Base-by-base conservation (phyloP, 2,113 vertebrate species). In the Ciconia stormi region DNA sequence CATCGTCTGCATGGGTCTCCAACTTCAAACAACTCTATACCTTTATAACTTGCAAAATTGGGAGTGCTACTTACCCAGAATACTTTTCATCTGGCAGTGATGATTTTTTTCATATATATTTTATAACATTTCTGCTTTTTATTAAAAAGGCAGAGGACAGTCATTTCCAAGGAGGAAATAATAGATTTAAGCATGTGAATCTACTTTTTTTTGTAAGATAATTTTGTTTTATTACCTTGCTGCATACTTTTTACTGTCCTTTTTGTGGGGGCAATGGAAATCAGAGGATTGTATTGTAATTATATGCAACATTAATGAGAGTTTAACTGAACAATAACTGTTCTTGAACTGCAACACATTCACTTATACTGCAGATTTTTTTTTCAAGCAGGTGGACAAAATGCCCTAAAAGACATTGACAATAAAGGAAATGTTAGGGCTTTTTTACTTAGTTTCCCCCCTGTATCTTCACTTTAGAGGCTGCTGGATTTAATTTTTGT, bases 51-150 rank as follows among this genome's bases (percentile, higher is more conserved):
- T 94, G n/a, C n/a, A 83, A 89, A 95, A 87, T 6, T 47, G 46
- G 46, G 89, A 95, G 69, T 74, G 66, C 40, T 63, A 0, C 85
- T 96, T 90, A 70, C 32, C 38, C 0, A 0, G 30, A 67, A 76
- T 80, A n/a, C 71, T 93, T 96, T 91, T 91, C 78, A 91, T 94
- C 88, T 86, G 71, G 32, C 27, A 82, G 27, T 46, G 84, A 86
- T 34, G 38, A 22, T 27, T 63, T 95, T 90, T 88, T 81, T 66
- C 11, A 80, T 53, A 52, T 52, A 18, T 65, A 40, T 81, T 89
- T 76, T 78, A 46, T 63, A 73, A 63, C 8, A 26, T 2, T 81
- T 95, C 55, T 93, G 47, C 1, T 94, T 89, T 85, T 87, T 74
- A 91, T 85, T 94, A 87, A 58, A 90, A 92, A 77, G 32, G 15